A percentile compares a stretch with the other conserved stretches of the same genome.
Evolutionary conservation across 2,888 invertebrate genomes (phyloP).

Genomic region (Cephus nigrinus): DNA sequence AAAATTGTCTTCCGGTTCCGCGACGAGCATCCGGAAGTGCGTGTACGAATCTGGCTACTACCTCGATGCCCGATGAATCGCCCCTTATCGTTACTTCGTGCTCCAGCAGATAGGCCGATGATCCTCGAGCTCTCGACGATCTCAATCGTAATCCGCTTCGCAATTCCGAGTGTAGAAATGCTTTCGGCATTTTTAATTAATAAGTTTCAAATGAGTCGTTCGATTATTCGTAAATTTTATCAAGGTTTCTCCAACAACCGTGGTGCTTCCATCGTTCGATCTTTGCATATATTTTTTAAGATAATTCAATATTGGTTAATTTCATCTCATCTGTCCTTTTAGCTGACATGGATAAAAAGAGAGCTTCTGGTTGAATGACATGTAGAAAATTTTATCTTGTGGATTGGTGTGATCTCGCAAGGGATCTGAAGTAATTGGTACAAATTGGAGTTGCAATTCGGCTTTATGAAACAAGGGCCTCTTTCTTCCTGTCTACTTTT

Average conservation of each 20-base stretch:
- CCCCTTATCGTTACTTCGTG: constrained; percentile 49
- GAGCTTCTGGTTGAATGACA: too few species aligned
- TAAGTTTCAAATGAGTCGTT: background rate
- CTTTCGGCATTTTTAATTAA: constrained; percentile 8
- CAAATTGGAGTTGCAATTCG: background rate
- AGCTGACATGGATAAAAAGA: background rate
- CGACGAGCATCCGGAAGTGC: constrained; percentile 32
- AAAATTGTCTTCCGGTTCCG: constrained; percentile 28
- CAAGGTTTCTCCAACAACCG: background rate
- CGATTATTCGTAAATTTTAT: background rate
- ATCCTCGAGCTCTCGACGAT: background rate
- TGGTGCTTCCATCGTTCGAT: background rate
- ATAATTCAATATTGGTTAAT: background rate
- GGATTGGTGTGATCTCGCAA: background rate
- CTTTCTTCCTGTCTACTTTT: background rate
- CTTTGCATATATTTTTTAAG: background rate
- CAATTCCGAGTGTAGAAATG: constrained; percentile 7
- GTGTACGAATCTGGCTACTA: constrained; percentile 51
- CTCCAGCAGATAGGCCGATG: constrained; percentile 40
- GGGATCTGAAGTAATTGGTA: background rate
- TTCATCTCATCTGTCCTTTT: background rate
- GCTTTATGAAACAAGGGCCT: background rate
- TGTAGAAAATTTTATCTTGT: background rate
- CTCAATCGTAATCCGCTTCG: constrained; percentile 5
- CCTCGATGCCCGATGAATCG: constrained; percentile 41